Evolutionary conservation across 2,797 vertebrate genomes (phyloP).

Genomic region (Manis pentadactyla): DNA sequence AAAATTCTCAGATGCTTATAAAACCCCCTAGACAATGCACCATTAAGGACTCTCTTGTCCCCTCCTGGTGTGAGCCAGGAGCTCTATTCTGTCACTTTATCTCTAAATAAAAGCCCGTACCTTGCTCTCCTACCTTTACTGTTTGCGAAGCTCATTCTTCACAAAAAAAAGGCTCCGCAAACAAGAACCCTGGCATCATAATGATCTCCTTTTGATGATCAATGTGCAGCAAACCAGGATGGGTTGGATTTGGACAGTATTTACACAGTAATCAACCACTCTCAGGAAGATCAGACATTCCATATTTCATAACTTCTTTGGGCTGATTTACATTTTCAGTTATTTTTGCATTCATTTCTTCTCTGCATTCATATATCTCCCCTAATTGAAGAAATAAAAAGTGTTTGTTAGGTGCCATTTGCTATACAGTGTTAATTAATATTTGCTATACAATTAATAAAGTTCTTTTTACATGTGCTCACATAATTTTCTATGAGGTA

Average conservation of each 20-base stretch:
- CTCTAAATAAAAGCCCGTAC: too few species aligned
- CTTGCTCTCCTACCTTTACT: too few species aligned
- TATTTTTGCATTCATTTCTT: slow-evolving; percentile 30
- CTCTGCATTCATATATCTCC: neutral
- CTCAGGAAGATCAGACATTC: neutral
- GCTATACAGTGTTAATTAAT: neutral
- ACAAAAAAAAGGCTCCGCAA: too few species aligned
- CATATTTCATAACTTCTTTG: neutral
- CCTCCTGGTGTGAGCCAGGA: too few species aligned
- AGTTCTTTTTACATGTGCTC: neutral
- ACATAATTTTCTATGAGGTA: neutral
- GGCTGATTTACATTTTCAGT: neutral
- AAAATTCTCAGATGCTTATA: too few species aligned
- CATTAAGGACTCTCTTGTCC: too few species aligned
- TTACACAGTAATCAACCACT: neutral
- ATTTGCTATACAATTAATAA: neutral
- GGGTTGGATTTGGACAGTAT: neutral
- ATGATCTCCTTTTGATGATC: neutral
- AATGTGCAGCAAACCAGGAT: neutral
- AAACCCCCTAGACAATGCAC: too few species aligned
- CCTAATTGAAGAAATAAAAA: slow-evolving; percentile 49
- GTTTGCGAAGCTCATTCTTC: too few species aligned
- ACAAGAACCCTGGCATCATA: too few species aligned
- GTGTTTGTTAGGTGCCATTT: neutral
- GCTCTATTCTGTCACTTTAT: too few species aligned